Conservation (phyloP, 1,140 invertebrate genomes). For the Patella vulgata region DNA sequence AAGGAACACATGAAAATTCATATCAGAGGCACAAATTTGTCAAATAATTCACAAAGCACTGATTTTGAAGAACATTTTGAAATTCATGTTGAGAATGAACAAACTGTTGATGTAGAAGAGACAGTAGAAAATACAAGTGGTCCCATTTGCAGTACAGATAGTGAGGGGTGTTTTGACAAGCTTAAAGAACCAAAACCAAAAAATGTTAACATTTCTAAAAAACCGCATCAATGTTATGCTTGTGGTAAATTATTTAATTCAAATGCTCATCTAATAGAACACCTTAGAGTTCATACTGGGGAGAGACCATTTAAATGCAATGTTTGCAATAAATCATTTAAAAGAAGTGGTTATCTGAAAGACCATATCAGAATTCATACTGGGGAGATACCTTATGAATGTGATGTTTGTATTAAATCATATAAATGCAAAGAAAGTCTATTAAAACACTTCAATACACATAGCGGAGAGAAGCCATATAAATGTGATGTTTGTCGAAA, state of each 20-base stretch:
- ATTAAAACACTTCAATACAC: too few species aligned
- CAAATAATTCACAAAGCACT: not conserved
- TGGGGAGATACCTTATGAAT: too few species aligned
- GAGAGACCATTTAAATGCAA: slow-evolving; percentile 29
- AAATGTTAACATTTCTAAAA: slow-evolving; percentile 53
- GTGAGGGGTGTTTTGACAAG: not conserved
- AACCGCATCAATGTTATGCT: slow-evolving; percentile 60
- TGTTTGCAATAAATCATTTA: too few species aligned
- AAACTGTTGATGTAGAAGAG: slow-evolving; percentile 5
- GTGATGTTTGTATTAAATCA: too few species aligned
- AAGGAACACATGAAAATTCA: slow-evolving; percentile 27
- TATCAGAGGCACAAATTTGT: slow-evolving; percentile 9
- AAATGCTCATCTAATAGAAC: slow-evolving; percentile 6
- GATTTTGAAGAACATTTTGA: slow-evolving; percentile 9
- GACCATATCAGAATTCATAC: too few species aligned
- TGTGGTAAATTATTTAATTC: slow-evolving; percentile 32
- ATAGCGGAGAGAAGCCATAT: too few species aligned
- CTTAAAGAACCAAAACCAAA: not conserved
- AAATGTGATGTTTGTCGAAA: too few species aligned
- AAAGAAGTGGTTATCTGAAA: slow-evolving; percentile 9
- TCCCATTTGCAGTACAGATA: not conserved
- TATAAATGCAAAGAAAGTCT: too few species aligned
- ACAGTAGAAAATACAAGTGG: slow-evolving; percentile 9
- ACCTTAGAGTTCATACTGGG: slow-evolving; percentile 20
- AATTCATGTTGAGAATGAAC: slow-evolving; percentile 5